Conservation (phyloP, 2,113 vertebrate species). For the Callionymus lyra region DNA sequence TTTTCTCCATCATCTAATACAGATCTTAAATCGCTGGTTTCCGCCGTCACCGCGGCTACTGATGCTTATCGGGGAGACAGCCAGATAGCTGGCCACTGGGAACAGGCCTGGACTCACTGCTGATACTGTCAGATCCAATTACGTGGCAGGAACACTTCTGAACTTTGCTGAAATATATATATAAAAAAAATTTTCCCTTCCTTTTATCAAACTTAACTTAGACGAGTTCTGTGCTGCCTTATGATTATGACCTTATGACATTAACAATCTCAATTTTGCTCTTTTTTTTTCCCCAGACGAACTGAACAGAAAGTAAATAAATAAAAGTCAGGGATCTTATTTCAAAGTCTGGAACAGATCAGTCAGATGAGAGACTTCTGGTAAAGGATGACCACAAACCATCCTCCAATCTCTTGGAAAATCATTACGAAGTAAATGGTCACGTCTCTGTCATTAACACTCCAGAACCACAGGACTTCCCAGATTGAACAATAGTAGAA, state of each 20-base stretch:
- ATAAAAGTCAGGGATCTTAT: no score
- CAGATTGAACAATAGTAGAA: background rate
- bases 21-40: constrained; percentile 10
- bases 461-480: constrained; percentile 1
- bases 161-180: background rate
- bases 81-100: constrained; percentile 26
- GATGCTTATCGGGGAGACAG: constrained; percentile 45
- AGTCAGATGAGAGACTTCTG: no score
- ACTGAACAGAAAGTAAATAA: no score
- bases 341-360: no score
- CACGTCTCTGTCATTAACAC: constrained; percentile 1
- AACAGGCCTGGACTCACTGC: constrained; percentile 47
- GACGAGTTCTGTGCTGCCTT: no score
- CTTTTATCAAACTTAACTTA: no score
- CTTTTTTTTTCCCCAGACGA: no score
- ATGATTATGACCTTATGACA: no score
- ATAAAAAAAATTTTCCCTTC: no score
- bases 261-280: no score
- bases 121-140: constrained; percentile 51
- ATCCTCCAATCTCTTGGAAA: constrained; percentile 2
- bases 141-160: constrained; percentile 29
- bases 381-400: background rate
- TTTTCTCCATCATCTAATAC: constrained; percentile 12
- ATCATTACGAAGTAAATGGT: constrained; percentile 3
- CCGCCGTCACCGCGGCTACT: constrained; percentile 23